Conservation (phyloP, 2,888 invertebrate genomes). For the Suillia variegata region DNA sequence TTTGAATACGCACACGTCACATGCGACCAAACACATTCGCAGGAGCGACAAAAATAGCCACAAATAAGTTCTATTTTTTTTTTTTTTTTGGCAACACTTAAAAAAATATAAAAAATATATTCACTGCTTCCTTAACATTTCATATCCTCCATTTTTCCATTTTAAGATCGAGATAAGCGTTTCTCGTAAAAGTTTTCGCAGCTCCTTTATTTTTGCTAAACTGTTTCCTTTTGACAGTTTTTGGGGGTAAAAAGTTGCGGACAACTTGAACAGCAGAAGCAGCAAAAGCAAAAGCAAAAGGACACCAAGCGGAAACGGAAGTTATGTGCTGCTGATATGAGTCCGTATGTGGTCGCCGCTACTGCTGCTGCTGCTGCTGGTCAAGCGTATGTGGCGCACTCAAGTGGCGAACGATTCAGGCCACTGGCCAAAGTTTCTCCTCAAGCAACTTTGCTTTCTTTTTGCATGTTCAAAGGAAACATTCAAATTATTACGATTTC, state of each 20-base stretch:
- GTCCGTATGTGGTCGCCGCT: background rate
- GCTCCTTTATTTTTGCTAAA: slow-evolving; percentile 42
- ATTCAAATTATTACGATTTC: too few relatives aligned
- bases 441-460: too few relatives aligned
- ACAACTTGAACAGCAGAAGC: background rate
- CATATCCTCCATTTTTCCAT: too few relatives aligned
- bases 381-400: slow-evolving; percentile 21
- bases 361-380: slow-evolving; percentile 7
- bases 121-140: slow-evolving; percentile 16
- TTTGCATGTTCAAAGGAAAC: too few relatives aligned
- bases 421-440: too few relatives aligned
- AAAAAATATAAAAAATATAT: background rate
- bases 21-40: too few relatives aligned
- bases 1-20: slow-evolving; percentile 49
- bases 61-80: too few relatives aligned
- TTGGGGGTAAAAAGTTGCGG: slow-evolving; percentile 33
- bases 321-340: slow-evolving; percentile 36
- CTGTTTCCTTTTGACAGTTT: slow-evolving; percentile 40
- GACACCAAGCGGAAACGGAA: slow-evolving; percentile 41
- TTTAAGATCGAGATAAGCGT: slow-evolving; percentile 44
- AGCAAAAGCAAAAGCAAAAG: background rate
- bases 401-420: slow-evolving; percentile 21
- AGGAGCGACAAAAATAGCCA: too few relatives aligned
- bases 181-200: slow-evolving; percentile 22
- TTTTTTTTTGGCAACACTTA: too few relatives aligned